Evolutionary conservation across 2,888 invertebrate genomes (phyloP).

Genomic region (Sinopyrophorus schimmeli): DNA sequence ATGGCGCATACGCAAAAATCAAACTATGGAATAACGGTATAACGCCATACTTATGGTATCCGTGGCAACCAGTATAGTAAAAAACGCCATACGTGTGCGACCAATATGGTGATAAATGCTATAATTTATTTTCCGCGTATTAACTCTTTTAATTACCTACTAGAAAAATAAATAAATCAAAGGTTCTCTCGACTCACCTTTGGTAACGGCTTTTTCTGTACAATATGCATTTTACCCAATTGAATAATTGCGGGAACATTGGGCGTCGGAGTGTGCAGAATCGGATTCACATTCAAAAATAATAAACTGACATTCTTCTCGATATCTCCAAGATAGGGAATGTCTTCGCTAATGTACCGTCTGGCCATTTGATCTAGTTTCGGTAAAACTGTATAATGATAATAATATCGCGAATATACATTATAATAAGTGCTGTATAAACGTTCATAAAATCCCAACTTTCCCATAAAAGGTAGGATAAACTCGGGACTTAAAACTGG

Average conservation of each 20-base stretch:
- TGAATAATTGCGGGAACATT: constrained; percentile 45
- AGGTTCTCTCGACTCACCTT: no score
- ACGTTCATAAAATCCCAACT: constrained; percentile 11
- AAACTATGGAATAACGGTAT: no score
- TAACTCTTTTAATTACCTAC: no score
- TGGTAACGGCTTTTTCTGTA: constrained; percentile 41
- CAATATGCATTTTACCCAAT: constrained; percentile 44
- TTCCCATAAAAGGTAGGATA: constrained; percentile 17
- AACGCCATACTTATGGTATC: no score
- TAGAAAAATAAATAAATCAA: no score
- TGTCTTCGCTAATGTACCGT: constrained; percentile 47
- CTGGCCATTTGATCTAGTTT: constrained; percentile 36
- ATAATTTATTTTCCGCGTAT: no score
- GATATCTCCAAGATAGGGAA: constrained; percentile 46
- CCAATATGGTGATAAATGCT: no score
- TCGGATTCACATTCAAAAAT: constrained; percentile 45
- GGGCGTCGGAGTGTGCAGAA: constrained; percentile 44
- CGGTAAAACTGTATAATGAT: constrained; percentile 39
- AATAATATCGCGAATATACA: constrained; percentile 39
- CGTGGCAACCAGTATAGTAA: no score
- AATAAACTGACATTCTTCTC: constrained; percentile 45
- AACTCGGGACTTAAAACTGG: constrained; percentile 39
- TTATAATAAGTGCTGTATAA: constrained; percentile 41
- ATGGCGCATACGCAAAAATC: no score
- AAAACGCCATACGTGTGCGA: no score